Conservation (phyloP, 2,888 invertebrate species). For the Clepsis dumicolana region DNA sequence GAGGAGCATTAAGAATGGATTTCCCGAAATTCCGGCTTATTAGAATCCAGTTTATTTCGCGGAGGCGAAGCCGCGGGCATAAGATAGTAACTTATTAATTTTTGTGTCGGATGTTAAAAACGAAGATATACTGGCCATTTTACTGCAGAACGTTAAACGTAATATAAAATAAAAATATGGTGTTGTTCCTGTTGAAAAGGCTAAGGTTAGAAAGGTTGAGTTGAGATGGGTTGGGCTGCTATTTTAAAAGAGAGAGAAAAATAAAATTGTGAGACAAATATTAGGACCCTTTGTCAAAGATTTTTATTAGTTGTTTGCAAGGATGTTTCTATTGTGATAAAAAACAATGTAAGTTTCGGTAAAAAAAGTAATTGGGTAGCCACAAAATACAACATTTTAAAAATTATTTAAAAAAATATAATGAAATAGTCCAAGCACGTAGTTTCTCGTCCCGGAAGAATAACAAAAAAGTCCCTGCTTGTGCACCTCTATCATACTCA, state of each 20-base stretch:
- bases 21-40: too few relatives aligned
- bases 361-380: too few relatives aligned
- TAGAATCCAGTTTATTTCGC: too few relatives aligned
- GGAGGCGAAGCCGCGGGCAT: too few relatives aligned
- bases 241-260: not conserved
- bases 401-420: not conserved
- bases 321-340: not conserved
- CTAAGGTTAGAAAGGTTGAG: not conserved
- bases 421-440: too few relatives aligned
- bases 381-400: too few relatives aligned
- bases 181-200: not conserved
- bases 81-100: too few relatives aligned
- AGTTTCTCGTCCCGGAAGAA: too few relatives aligned
- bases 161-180: not conserved
- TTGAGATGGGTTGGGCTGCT: constrained; percentile 4
- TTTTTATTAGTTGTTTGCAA: not conserved
- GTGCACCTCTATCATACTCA: not conserved
- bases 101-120: too few relatives aligned
- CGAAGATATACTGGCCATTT: not conserved
- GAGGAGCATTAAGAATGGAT: too few relatives aligned
- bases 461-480: too few relatives aligned
- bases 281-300: not conserved
- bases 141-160: not conserved
- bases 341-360: too few relatives aligned
- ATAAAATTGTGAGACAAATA: not conserved